These are phyloP conservation scores for Synanthedon formicaeformis DNA, from an alignment of 2,888 invertebrate species.

Conservation along the genomic window DNA sequence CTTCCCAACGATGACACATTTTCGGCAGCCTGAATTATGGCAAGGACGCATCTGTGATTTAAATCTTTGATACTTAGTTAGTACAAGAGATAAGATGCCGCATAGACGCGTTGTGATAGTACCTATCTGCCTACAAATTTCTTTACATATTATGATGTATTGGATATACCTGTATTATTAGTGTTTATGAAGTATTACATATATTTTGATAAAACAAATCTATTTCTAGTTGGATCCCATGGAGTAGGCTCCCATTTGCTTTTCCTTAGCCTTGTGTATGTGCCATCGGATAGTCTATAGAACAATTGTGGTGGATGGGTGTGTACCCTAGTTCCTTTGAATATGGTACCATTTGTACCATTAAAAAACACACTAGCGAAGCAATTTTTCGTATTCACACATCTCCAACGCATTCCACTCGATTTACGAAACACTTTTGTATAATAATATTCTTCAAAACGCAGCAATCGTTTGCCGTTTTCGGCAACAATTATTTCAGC, in stretches of 20 bases:
- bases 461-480: conserved; percentile 8
- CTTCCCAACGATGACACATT: too few species aligned
- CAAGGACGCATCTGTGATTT: too few species aligned
- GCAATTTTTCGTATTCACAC: conserved; percentile 10
- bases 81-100: too few species aligned
- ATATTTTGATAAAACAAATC: too few species aligned
- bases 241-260: neutral
- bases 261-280: neutral
- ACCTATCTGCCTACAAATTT: too few species aligned
- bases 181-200: too few species aligned
- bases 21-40: too few species aligned
- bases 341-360: conserved; percentile 1
- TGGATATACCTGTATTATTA: too few species aligned
- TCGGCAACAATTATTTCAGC: conserved; percentile 16
- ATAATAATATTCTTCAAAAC: conserved; percentile 14
- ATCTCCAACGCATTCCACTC: conserved; percentile 6
- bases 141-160: too few species aligned
- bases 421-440: conserved; percentile 6
- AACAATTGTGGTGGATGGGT: conserved; percentile 8
- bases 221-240: too few species aligned
- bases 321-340: conserved; percentile 8
- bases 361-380: conserved; percentile 7
- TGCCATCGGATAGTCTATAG: neutral
- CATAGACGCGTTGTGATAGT: too few species aligned
- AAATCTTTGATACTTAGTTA: too few species aligned